Base-by-base conservation (phyloP, 2,888 invertebrate genomes). In the Brachynemurus nebulosus region DNA sequence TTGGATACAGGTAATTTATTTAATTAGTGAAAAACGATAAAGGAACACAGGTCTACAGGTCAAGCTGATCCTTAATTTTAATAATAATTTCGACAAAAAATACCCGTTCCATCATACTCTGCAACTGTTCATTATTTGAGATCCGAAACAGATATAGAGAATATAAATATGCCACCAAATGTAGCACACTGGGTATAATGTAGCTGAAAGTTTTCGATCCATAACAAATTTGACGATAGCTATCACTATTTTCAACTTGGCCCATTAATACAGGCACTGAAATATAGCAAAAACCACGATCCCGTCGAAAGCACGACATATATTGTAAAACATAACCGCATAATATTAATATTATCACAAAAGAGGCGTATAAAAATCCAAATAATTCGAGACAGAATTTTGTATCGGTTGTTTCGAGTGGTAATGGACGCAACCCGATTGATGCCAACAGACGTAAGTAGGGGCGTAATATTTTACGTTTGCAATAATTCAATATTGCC, bases 21-120 rank as follows among this genome's bases (percentile, higher is more conserved):
- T n/a, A n/a, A n/a, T n/a, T n/a, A n/a, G n/a, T n/a, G n/a, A n/a
- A n/a, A n/a, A n/a, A n/a, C n/a, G n/a, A n/a, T n/a, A n/a, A n/a
- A n/a, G n/a, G n/a, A n/a, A n/a, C n/a, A n/a, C n/a, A n/a, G n/a
- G n/a, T n/a, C n/a, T n/a, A n/a, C n/a, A n/a, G n/a, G n/a, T n/a
- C n/a, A n/a, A n/a, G n/a, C n/a, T n/a, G n/a, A n/a, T n/a, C n/a
- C n/a, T n/a, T n/a, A n/a, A n/a, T n/a, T n/a, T n/a, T n/a, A n/a
- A n/a, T n/a, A n/a, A n/a, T n/a, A n/a, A n/a, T n/a, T n/a, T n/a
- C n/a, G n/a, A n/a, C n/a, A n/a, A n/a, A n/a, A n/a, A n/a, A 18
- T 42, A 80, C 86, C 54, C 85, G 71, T 62, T 88, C 88, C 75
- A 86, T 84, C 40, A 88, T 67, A 65, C 83, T 82, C 54, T 85